Base-by-base conservation (phyloP, 2,888 invertebrate species). In the Drosophila multiciliata region DNA sequence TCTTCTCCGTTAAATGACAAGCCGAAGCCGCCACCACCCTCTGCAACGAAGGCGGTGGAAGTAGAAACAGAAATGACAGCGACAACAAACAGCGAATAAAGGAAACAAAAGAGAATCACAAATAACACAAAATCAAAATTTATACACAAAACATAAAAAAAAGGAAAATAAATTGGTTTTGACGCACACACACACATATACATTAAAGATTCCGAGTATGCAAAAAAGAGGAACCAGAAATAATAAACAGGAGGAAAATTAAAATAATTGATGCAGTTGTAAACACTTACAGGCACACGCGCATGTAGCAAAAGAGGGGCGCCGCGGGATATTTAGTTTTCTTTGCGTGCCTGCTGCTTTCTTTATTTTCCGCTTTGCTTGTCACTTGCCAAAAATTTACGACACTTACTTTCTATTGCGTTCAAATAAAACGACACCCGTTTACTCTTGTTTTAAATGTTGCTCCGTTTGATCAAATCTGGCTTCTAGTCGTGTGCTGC, bases 81-180 rank as follows among this genome's bases (percentile, higher is more conserved):
- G 80, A 80, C 80, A 80, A 80, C 80, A 80, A 87, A 83, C 79
- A 76, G 65, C 83, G 78, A 78, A 88, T 81, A 83, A 88, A 88
- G 87, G 88, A 88, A 87, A 75, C 86, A 82, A 88, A 87, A 87
- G 88, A 72, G 72, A 87, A 86, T 85, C 60, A 74, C 80, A 66
- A 87, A 76, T 80, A 80, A 78, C 78, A 78, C 76, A 85, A 82
- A 87, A 78, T 73, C 69, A 79, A 78, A 84, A 84, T 40, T 17
- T 66, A 66, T 55, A 58, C 61, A 70, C 40, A 60, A 57, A 29
- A 20, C 42, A 57, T 29, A 36, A 35, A 54, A n/a, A 35, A 48
- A 20, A 48, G 29, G 45, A 55, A 45, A 45, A 23, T 23, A 23
- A 45, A 32, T 42, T 49, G 11, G 20, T 26, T 29, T 40, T 52